A percentile compares a stretch with the other conserved stretches of the same genome.
phyloP scores from a whole-genome alignment of 2,888 invertebrate species.

The Cerastis rubricosa region DNA sequence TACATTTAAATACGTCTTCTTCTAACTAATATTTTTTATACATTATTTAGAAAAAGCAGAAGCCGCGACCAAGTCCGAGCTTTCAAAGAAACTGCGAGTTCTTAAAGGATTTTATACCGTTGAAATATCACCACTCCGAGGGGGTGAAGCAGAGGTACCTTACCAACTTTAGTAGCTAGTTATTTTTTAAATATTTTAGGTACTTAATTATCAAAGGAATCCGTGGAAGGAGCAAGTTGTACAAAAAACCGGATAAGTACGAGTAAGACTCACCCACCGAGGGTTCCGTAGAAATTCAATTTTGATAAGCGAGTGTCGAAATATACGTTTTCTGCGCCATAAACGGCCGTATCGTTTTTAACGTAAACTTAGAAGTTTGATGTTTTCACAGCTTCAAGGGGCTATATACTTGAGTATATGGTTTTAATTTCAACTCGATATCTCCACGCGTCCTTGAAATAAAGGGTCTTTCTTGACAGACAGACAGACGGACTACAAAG shows the following conservation, averaged over 20 bases:
- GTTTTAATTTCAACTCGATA: too few species aligned
- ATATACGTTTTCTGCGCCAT: too few species aligned
- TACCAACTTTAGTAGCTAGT: neutral
- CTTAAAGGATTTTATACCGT: conserved; percentile 82
- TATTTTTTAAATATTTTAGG: neutral
- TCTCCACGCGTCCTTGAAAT: too few species aligned
- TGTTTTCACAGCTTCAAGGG: too few species aligned
- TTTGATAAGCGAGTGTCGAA: too few species aligned
- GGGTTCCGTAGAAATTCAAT: too few species aligned
- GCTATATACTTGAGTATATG: too few species aligned
- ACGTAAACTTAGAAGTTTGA: too few species aligned
- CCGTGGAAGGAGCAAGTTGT: neutral
- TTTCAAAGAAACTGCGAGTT: conserved; percentile 77
- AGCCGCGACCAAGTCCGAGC: conserved; percentile 74
- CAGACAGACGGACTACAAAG: too few species aligned
- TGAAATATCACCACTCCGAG: conserved; percentile 81
- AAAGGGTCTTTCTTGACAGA: too few species aligned
- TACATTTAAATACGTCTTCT: neutral
- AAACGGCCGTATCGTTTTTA: too few species aligned
- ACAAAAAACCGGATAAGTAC: neutral
- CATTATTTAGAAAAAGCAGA: conserved; percentile 78
- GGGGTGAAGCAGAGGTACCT: conserved; percentile 75
- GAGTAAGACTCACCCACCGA: too few species aligned
- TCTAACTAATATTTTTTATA: neutral
- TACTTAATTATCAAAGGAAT: neutral